These are phyloP conservation scores for Aphis gossypii DNA, from an alignment of 1,140 invertebrate species.

Conservation along the genomic window DNA sequence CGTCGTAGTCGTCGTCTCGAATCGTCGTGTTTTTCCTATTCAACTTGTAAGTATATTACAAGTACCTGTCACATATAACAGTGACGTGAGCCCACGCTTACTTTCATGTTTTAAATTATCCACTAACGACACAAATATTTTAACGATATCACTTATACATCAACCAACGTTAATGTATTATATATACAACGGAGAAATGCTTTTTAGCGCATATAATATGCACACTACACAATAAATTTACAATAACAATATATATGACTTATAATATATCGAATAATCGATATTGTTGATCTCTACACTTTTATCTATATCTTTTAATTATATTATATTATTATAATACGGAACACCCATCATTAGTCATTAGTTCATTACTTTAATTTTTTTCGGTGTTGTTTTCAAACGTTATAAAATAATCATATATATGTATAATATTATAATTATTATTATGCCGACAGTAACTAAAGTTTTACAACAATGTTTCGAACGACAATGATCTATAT, in stretches of 20 bases:
- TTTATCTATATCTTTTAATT: not conserved
- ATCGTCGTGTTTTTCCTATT: not conserved
- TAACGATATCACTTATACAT: not conserved
- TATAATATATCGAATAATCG: not conserved
- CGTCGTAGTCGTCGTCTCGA: not conserved
- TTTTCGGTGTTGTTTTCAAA: not conserved
- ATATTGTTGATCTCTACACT: not conserved
- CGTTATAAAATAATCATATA: not conserved
- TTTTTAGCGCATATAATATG: not conserved
- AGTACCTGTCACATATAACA: not conserved
- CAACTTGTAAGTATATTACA: not conserved
- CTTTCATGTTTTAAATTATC: not conserved
- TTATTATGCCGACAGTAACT: not conserved
- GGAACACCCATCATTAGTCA: not conserved
- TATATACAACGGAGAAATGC: not conserved
- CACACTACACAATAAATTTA: not conserved
- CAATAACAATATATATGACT: not conserved
- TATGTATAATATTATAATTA: not conserved
- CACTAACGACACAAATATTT: not conserved
- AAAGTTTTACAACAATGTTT: not conserved
- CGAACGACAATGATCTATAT: slow-evolving; percentile 16
- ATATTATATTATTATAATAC: not conserved
- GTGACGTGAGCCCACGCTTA: not conserved
- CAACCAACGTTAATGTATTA: not conserved
- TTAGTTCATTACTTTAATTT: not conserved